These are phyloP conservation scores for Rhodeus uyekii DNA, from an alignment of 2,797 vertebrate species.

Conservation along the genomic window DNA sequence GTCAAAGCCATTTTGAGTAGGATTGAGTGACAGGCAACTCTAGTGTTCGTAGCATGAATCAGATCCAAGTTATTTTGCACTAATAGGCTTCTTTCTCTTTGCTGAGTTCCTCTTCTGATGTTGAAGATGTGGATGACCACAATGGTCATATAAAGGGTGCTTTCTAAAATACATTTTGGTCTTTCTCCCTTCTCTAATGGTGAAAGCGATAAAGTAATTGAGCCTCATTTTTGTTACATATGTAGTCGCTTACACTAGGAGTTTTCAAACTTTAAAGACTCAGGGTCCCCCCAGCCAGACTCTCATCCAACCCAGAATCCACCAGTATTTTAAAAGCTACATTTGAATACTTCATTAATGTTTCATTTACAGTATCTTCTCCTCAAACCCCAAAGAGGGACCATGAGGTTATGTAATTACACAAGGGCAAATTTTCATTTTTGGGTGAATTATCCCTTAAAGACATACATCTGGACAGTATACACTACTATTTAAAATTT, in stretches of 20 bases:
- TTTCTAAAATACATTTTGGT: slow-evolving; percentile 24
- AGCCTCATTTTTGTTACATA: neutral
- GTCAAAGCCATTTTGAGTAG: slow-evolving; percentile 40
- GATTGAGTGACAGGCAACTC: slow-evolving; percentile 47
- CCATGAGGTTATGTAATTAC: too few relatives aligned
- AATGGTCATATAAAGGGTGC: slow-evolving; percentile 13
- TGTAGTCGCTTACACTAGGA: slow-evolving; percentile 1
- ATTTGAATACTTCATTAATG: neutral
- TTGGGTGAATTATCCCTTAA: too few relatives aligned
- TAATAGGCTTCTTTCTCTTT: slow-evolving; percentile 44
- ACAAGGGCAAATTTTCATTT: too few relatives aligned
- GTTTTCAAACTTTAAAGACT: neutral
- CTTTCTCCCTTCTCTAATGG: slow-evolving; percentile 7
- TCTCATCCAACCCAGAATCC: neutral
- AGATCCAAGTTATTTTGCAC: slow-evolving; percentile 35
- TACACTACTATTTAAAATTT: too few relatives aligned
- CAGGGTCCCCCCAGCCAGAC: neutral
- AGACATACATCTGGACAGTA: too few relatives aligned
- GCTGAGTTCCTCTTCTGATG: slow-evolving; percentile 32
- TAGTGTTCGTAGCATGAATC: slow-evolving; percentile 41
- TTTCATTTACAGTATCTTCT: too few relatives aligned
- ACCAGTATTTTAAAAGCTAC: neutral
- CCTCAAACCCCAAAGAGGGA: too few relatives aligned
- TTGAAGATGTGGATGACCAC: slow-evolving; percentile 25
- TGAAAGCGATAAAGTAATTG: slow-evolving; percentile 8